A percentile compares a stretch with the other conserved stretches of the same genome.
Evolutionary conservation across 2,113 vertebrate species (phyloP).

Genomic region (Charina bottae): DNA sequence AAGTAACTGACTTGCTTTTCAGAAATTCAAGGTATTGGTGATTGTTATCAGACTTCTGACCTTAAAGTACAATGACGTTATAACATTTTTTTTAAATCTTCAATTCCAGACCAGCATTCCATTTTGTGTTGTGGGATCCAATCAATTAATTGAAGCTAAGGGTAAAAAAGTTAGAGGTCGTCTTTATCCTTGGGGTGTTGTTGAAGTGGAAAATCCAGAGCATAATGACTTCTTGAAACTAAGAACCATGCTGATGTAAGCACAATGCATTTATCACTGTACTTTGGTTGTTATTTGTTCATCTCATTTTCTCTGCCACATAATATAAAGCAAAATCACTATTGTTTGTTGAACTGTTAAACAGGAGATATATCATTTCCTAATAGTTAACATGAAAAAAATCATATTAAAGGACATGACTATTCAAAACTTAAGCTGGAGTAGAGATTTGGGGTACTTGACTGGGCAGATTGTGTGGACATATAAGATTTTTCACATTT

Average conservation of each 20-base stretch:
- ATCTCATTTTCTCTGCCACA: neutral
- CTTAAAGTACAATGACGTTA: neutral
- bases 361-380: neutral
- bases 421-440: neutral
- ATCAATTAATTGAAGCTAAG: conserved; percentile 98
- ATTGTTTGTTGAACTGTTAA: conserved; percentile 10
- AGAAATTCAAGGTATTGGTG: neutral
- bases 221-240: conserved; percentile 98
- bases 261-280: neutral
- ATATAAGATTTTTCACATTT: neutral
- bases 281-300: neutral
- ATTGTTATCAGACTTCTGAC: neutral
- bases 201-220: conserved; percentile 98
- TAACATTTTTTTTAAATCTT: conserved; percentile 4
- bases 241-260: conserved; percentile 98
- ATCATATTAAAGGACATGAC: neutral
- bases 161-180: conserved; percentile 98
- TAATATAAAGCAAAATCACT: neutral
- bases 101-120: conserved; percentile 90
- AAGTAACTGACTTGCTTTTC: neutral
- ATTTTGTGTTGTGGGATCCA: conserved; percentile 96
- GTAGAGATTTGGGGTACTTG: too few species aligned
- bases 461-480: too few species aligned
- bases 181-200: conserved; percentile 96
- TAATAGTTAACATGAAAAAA: neutral